Evolutionary conservation across 2,797 vertebrate species (phyloP), one percentile per base, ranked within the genome.

Genomic region (Hafferia zeledoni): DNA sequence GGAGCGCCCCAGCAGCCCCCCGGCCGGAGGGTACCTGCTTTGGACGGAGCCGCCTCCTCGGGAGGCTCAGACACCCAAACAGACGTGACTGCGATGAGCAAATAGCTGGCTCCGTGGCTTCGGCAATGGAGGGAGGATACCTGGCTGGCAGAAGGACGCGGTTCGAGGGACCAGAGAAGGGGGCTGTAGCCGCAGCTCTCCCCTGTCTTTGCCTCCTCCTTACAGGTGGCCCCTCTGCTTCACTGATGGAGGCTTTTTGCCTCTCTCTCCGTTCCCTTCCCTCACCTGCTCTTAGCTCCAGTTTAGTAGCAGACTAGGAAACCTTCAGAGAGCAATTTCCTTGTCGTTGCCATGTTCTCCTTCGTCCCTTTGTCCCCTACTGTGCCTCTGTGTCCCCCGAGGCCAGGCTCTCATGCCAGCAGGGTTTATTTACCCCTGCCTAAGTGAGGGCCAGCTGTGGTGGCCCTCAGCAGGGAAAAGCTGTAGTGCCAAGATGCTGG

Each of bases 51-150:
- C 68, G 64, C 83, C 89, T 94, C 91, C 84, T 33, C 83, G 92
- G 93, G 92, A 93, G 93, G 93, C 74, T 92, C 96, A 97, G 97
- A 97, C 96, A 97, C 94, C 95, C 96, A 96, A 97, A 97, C 96
- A 98, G 94, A 98, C 98, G 96, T 98, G 98, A 97, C 97, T 78
- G 97, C 85, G 96, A 94, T 97, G 93, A 96, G 94, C 91, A 97
- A 98, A 94, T 88, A 96, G 35, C 41, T 18, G 46, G 83, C 53
- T 83, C 57, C 50, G 50, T 76, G 35, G 17, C 37, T 33, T 37
- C 11, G 10, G 19, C 17, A 55, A 76, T 24, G 3, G 56, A 35
- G 80, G 1, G 30, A 27, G 75, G 65, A 27, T 77, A 83, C 88
- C 85, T 74, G 93, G 43, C 67, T 20, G 22, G 25, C 14, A 39